Conservation (phyloP, 1,140 invertebrate genomes). For the Philopotamus ludificatus region DNA sequence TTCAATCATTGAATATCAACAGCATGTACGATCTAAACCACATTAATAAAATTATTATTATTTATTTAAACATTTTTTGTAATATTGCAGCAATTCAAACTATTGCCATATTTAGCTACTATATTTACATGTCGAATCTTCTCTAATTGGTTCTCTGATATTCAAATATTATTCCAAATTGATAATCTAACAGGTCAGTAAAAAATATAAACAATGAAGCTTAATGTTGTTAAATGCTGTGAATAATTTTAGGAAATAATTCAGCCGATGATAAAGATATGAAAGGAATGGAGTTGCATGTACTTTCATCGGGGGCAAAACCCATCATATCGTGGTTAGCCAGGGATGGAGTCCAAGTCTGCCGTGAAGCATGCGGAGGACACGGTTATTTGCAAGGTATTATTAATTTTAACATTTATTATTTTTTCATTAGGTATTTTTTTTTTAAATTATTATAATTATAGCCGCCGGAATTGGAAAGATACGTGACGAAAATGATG, state of each 20-base stretch:
- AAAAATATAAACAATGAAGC: neutral
- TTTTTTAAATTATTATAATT: slow-evolving; percentile 1
- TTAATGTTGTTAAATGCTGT: slow-evolving; percentile 13
- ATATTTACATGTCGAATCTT: slow-evolving; percentile 69
- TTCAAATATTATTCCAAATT: slow-evolving; percentile 39
- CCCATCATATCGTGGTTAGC: slow-evolving; percentile 74
- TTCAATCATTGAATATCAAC: slow-evolving; percentile 80
- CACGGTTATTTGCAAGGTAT: slow-evolving; percentile 65
- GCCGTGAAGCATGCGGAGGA: slow-evolving; percentile 80
- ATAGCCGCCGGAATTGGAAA: slow-evolving; percentile 70
- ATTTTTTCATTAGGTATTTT: neutral
- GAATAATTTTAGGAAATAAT: slow-evolving; percentile 10
- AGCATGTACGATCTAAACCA: slow-evolving; percentile 58
- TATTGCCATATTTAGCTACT: slow-evolving; percentile 77
- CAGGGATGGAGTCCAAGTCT: slow-evolving; percentile 76
- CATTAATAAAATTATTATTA: neutral
- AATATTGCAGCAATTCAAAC: slow-evolving; percentile 69
- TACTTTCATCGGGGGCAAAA: slow-evolving; percentile 74
- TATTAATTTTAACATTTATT: neutral
- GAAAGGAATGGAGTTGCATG: slow-evolving; percentile 63
- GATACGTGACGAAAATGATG: slow-evolving; percentile 81
- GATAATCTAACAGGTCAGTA: neutral
- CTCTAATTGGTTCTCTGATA: slow-evolving; percentile 58
- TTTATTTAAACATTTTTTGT: slow-evolving; percentile 41
- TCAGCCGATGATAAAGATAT: slow-evolving; percentile 39